These are phyloP conservation scores for Daboia siamensis DNA, from an alignment of 2,113 vertebrate genomes.

Conservation along the genomic window DNA sequence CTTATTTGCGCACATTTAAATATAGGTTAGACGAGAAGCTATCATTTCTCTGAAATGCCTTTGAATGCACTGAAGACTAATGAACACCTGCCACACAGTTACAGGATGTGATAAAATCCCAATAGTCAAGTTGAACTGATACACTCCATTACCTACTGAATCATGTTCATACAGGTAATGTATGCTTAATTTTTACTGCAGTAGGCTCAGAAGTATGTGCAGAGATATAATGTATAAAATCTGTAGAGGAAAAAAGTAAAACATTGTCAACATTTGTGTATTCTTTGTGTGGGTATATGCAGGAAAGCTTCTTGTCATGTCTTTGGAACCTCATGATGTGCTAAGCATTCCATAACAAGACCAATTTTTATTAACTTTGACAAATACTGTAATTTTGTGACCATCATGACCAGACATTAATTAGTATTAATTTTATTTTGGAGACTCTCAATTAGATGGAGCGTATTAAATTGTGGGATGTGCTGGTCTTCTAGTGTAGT, in stretches of 20 bases:
- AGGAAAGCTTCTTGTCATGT: rapidly evolving
- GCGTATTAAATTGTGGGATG: conserved; percentile 17
- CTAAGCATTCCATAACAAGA: conserved; percentile 1
- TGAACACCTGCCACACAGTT: conserved; percentile 41
- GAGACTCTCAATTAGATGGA: conserved; percentile 25
- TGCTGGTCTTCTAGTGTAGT: conserved; percentile 2
- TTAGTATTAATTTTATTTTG: conserved; percentile 37
- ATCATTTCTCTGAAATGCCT: conserved; percentile 2
- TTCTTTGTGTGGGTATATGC: background rate
- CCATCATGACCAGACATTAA: conserved; percentile 11
- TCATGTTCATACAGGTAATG: conserved; percentile 23
- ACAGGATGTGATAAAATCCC: conserved; percentile 33
- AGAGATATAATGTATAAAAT: conserved; percentile 39
- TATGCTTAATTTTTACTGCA: conserved; percentile 41
- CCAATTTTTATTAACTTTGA: conserved; percentile 13
- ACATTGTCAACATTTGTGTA: conserved; percentile 31
- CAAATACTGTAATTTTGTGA: conserved; percentile 5
- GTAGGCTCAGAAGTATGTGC: conserved; percentile 45
- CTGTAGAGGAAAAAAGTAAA: conserved; percentile 58
- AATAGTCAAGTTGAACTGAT: conserved; percentile 53
- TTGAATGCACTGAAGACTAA: conserved; percentile 37
- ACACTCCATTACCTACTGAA: conserved; percentile 58
- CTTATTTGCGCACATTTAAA: background rate
- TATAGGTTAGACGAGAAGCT: background rate
- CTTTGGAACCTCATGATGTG: conserved; percentile 12